Evolutionary conservation across 2,797 vertebrate genomes (phyloP).

Genomic region (Gadopsis marmoratus): DNA sequence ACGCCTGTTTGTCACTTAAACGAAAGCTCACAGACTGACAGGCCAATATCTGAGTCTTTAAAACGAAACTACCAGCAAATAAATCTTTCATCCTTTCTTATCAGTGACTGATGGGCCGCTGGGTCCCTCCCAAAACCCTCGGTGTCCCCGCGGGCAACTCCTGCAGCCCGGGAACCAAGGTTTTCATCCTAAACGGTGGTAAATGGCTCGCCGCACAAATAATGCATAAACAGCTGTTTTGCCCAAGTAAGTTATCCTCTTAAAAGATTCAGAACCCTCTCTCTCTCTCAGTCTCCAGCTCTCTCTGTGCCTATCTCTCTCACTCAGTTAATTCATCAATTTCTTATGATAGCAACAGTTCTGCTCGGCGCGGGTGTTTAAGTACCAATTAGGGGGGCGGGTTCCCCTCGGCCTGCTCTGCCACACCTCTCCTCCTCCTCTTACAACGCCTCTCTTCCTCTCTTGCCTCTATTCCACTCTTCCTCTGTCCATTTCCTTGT

Average conservation of each 20-base stretch:
- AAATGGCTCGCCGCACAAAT: slow-evolving; percentile 89
- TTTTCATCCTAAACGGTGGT: slow-evolving; percentile 85
- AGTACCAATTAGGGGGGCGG: slow-evolving; percentile 86
- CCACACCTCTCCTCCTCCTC: slow-evolving; percentile 84
- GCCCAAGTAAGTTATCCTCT: slow-evolving; percentile 91
- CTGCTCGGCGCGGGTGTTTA: slow-evolving; percentile 83
- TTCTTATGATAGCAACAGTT: slow-evolving; percentile 92
- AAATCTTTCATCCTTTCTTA: slow-evolving; percentile 86
- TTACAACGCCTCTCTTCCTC: slow-evolving; percentile 52
- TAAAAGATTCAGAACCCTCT: slow-evolving; percentile 89
- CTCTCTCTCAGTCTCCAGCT: slow-evolving; percentile 64
- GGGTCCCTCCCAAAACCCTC: slow-evolving; percentile 70
- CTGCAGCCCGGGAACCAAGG: slow-evolving; percentile 78
- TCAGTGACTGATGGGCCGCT: slow-evolving; percentile 81
- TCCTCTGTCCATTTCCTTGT: slow-evolving; percentile 51
- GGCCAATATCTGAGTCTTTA: slow-evolving; percentile 79
- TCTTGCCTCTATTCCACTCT: slow-evolving; percentile 10
- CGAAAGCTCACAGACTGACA: slow-evolving; percentile 77
- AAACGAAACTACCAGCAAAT: slow-evolving; percentile 82
- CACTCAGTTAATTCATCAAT: slow-evolving; percentile 89
- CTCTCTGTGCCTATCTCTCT: slow-evolving; percentile 75
- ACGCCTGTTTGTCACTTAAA: slow-evolving; percentile 80
- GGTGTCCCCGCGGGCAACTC: slow-evolving; percentile 78
- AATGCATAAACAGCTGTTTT: slow-evolving; percentile 93
- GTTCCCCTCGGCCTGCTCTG: slow-evolving; percentile 79